Percentiles rank a stretch among this genome's conserved stretches.
Evolutionary conservation across 2,113 vertebrate species (phyloP).

Genomic region (Salvelinus fontinalis): DNA sequence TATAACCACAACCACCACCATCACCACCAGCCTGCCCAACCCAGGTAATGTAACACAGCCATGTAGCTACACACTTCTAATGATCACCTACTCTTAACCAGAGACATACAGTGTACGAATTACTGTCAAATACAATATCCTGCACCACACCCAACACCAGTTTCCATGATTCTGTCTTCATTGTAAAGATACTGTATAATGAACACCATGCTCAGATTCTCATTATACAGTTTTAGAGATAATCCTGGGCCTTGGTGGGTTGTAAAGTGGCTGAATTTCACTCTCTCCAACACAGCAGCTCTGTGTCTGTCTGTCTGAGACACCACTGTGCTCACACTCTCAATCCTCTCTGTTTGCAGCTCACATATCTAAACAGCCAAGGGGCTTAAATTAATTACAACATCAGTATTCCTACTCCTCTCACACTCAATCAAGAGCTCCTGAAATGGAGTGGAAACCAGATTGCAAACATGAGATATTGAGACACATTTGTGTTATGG

Average conservation of each 20-base stretch:
- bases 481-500: neutral
- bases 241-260: no score
- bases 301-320: neutral
- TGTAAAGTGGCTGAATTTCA: neutral
- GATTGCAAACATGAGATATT: constrained; percentile 22
- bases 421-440: constrained; percentile 46
- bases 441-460: constrained; percentile 27
- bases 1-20: constrained; percentile 81
- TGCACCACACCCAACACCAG: no score
- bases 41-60: constrained; percentile 70
- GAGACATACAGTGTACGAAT: no score
- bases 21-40: constrained; percentile 77
- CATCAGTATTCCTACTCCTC: constrained; percentile 42
- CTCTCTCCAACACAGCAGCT: neutral
- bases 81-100: no score
- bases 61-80: no score
- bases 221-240: no score
- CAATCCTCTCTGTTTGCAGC: constrained; percentile 32
- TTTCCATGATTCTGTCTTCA: no score
- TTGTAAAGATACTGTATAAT: no score
- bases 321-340: neutral
- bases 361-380: constrained; percentile 34
- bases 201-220: no score
- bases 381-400: constrained; percentile 45
- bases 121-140: no score